A percentile compares a stretch with the other conserved stretches of the same genome.
Evolutionary conservation across 2,888 invertebrate genomes (phyloP).

Genomic region (Apodemia mormo): DNA sequence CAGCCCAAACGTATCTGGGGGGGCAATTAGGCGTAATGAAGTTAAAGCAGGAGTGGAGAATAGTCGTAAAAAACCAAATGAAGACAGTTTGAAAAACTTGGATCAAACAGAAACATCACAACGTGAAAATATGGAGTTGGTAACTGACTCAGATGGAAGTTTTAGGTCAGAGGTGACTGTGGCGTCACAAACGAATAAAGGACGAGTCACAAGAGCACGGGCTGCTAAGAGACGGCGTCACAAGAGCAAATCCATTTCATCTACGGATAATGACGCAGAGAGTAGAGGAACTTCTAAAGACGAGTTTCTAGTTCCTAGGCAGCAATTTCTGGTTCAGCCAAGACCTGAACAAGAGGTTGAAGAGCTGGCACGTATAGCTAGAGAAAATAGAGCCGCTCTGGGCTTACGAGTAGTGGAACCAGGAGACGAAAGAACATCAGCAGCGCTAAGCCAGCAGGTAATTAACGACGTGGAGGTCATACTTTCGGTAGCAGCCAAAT

Average conservation of each 20-base stretch:
- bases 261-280: neutral
- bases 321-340: no score
- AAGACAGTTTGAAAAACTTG: no score
- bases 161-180: slow-evolving; percentile 20
- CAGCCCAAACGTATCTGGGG: no score
- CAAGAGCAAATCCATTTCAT: neutral
- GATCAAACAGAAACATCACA: no score
- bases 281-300: neutral
- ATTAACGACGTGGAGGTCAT: neutral
- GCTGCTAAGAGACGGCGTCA: slow-evolving; percentile 27
- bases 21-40: neutral
- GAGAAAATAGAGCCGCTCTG: neutral
- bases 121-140: no score
- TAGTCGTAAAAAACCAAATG: neutral
- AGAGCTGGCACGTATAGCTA: neutral
- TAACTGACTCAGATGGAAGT: neutral
- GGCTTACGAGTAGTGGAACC: neutral
- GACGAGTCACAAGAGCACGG: slow-evolving; percentile 14
- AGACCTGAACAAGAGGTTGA: neutral
- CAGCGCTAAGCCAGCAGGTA: neutral
- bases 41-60: neutral
- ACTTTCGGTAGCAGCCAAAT: neutral
- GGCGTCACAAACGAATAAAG: slow-evolving; percentile 20
- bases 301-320: no score
- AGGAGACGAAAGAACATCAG: neutral